Evolutionary conservation across 1,140 invertebrate species (phyloP).

Genomic region (Chrysoperla carnea): DNA sequence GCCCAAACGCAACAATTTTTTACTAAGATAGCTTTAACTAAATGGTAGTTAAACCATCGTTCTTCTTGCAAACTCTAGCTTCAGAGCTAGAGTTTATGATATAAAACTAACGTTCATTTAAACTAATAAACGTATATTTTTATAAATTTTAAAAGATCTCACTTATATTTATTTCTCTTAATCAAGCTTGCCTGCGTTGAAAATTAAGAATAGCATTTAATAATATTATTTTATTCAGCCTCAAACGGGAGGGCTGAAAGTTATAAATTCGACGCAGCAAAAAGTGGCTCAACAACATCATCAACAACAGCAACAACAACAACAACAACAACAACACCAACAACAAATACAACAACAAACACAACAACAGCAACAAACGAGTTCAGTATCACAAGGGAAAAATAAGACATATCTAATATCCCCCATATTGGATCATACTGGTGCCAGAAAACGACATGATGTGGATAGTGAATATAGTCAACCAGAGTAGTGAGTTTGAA

Average conservation of each 20-base stretch:
- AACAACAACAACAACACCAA: background rate
- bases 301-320: background rate
- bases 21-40: too few relatives aligned
- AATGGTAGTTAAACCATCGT: too few relatives aligned
- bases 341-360: background rate
- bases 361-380: background rate
- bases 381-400: background rate
- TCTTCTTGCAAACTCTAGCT: too few relatives aligned
- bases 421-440: conserved; percentile 40
- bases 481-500: conserved; percentile 30
- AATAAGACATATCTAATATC: conserved; percentile 25
- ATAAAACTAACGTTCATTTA: too few relatives aligned
- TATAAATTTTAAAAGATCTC: too few relatives aligned
- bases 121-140: too few relatives aligned
- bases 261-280: background rate
- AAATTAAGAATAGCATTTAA: too few relatives aligned
- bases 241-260: background rate
- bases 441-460: conserved; percentile 36
- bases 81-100: too few relatives aligned
- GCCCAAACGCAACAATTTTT: too few relatives aligned
- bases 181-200: too few relatives aligned
- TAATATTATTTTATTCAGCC: conserved; percentile 1
- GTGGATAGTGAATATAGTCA: conserved; percentile 28
- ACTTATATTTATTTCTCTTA: background rate
- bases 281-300: too few relatives aligned